Evolutionary conservation across 2,888 invertebrate genomes (phyloP).

Genomic region (Adelphocoris suturalis): DNA sequence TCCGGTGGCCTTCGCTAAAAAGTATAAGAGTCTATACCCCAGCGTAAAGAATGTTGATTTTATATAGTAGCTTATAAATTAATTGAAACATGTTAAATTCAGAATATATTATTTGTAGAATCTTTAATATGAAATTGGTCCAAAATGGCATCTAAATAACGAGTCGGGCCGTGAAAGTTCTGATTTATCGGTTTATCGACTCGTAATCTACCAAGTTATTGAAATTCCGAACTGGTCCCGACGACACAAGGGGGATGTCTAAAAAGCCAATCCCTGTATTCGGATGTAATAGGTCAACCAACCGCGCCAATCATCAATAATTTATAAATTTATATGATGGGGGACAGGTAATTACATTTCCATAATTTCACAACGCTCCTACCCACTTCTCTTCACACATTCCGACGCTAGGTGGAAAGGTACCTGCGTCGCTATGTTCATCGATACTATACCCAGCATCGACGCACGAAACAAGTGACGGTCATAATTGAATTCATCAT

Average conservation of each 20-base stretch:
- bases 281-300: not conserved
- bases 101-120: not conserved
- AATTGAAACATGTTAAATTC: not conserved
- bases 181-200: slow-evolving; percentile 6
- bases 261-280: not conserved
- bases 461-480: too few species aligned
- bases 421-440: too few species aligned
- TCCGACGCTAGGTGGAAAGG: not conserved
- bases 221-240: slow-evolving; percentile 7
- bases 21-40: too few species aligned
- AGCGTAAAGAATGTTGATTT: too few species aligned
- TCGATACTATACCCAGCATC: too few species aligned
- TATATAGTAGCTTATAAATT: too few species aligned
- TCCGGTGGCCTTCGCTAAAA: too few species aligned
- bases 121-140: not conserved
- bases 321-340: not conserved
- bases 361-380: slow-evolving; percentile 3
- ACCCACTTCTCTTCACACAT: not conserved
- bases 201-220: not conserved
- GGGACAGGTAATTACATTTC: not conserved
- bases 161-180: not conserved
- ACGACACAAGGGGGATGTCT: not conserved
- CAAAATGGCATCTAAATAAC: slow-evolving; percentile 16
- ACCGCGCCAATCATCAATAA: not conserved
- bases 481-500: too few species aligned